Evolutionary conservation across 2,113 vertebrate species (phyloP), one percentile per base, ranked within the genome.

Genomic region (Proteles cristata): DNA sequence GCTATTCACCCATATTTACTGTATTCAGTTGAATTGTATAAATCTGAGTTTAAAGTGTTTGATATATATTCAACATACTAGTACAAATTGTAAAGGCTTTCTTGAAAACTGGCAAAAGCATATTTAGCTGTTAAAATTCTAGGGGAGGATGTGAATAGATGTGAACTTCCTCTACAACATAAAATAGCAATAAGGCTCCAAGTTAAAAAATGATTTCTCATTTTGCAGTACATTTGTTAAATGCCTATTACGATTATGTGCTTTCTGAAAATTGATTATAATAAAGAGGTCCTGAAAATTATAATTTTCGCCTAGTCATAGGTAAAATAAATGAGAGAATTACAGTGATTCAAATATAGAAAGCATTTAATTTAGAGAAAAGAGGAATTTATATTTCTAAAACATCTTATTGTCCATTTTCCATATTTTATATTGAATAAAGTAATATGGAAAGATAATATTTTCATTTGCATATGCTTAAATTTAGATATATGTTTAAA

Each of bases 141-240:
- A 48, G 16, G 9, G 17, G 28, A 1, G 45, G 77, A 31, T 63
- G 16, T 86, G 68, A 82, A 88, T 91, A 81, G 4, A 71, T 86
- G 35, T 81, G n/a, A 92, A 45, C 12, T 43, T 45, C 25, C 7
- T 81, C 39, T 63, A 48, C 2, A 48, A 48, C 43, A 50, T 88
- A 80, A 96, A 77, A 83, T 35, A 85, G 5, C 2, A 58, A 39
- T 88, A 93, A 93, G 11, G 11, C 21, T 86, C 10, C 31, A 83
- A 92, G 83, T 89, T 96, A 95, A 93, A 93, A 85, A 81, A 93
- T 93, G 35, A 80, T 93, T 96, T 95, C n/a, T 76, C 45, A 73
- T 68, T 93, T 84, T 96, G 84, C 53, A 88, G 28, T 93, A 88
- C 43, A 71, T 96, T 97, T 77, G 85, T 96, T 91, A 90, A 97